Conservation (phyloP, 92 coral and sea anemone species). For the Virgularia gustaviana region DNA sequence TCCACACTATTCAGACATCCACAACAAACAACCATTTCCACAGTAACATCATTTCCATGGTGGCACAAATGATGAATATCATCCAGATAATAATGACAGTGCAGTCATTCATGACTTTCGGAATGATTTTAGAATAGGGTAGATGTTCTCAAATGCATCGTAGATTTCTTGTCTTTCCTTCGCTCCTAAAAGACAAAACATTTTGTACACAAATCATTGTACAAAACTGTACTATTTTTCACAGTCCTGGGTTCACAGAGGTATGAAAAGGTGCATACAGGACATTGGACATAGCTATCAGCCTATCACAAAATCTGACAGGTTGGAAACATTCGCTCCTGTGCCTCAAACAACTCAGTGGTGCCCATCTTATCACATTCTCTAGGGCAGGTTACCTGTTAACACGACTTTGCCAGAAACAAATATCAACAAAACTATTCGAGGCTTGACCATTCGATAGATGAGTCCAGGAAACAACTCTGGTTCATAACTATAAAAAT, state of each 20-base stretch:
- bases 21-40: neutral
- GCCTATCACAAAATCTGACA: no score
- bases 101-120: slow-evolving; percentile 69
- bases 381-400: slow-evolving; percentile 58
- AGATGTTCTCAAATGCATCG: slow-evolving; percentile 98
- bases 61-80: neutral
- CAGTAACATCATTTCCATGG: no score
- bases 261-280: no score
- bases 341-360: no score
- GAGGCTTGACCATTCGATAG: slow-evolving; percentile 97
- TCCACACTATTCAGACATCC: no score
- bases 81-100: neutral
- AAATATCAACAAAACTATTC: slow-evolving; percentile 87
- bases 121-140: slow-evolving; percentile 95
- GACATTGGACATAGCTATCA: no score
- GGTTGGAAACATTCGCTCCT: no score
- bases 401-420: slow-evolving; percentile 97
- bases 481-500: slow-evolving; percentile 83
- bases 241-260: no score
- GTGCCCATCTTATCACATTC: no score
- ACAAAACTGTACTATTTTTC: no score
- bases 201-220: no score
- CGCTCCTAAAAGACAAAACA: slow-evolving; percentile 74
- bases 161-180: slow-evolving; percentile 93
- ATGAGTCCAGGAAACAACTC: slow-evolving; percentile 96